Evolutionary conservation across 1,140 invertebrate genomes (phyloP), one percentile per base, ranked within the genome.

Genomic region (Luehdorfia chinensis): DNA sequence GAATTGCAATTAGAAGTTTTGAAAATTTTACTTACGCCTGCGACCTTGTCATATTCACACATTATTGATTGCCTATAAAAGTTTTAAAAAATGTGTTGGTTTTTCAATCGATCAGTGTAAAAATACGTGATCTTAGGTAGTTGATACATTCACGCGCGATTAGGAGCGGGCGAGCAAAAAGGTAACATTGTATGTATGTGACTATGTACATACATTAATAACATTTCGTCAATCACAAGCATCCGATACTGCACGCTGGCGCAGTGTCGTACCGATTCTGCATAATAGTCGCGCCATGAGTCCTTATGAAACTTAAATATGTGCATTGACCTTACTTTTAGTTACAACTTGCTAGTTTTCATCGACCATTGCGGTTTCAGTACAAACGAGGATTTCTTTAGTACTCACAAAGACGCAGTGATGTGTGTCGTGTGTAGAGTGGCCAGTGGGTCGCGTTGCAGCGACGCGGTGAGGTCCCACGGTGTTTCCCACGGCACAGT

Each of bases 401-500:
- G 6, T 8, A n/a, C 6, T 14, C 21, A 12, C 13, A 8, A 13
- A 2, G 7, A 16, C 18, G 28, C 36, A 27, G 12, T 36, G 15
- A 15, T 19, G 12, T 2, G 18, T 27, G 23, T 37, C 15, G 1
- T 18, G n/a, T 4, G 6, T 4, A 7, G 21, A 27, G 11, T 8
- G 28, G 33, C 39, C 32, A 25, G 23, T 12, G 13, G 27, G 13
- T n/a, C 25, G 4, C 4, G 33, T 9, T 9, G 8, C 25, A n/a
- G 30, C 28, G 16, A 34, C 25, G 34, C 41, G 34, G 46, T 55
- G 44, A 19, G 50, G 41, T 54, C 55, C 18, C 46, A 52, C 49
- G 58, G 19, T 33, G 56, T 41, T 77, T 77, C 74, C 65, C 74
- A 77, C 74, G 74, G 65, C 74, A 70, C 66, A 50, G 13, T 43